Conservation (phyloP, 1,140 invertebrate genomes). For the Sminthurinus signatus region DNA sequence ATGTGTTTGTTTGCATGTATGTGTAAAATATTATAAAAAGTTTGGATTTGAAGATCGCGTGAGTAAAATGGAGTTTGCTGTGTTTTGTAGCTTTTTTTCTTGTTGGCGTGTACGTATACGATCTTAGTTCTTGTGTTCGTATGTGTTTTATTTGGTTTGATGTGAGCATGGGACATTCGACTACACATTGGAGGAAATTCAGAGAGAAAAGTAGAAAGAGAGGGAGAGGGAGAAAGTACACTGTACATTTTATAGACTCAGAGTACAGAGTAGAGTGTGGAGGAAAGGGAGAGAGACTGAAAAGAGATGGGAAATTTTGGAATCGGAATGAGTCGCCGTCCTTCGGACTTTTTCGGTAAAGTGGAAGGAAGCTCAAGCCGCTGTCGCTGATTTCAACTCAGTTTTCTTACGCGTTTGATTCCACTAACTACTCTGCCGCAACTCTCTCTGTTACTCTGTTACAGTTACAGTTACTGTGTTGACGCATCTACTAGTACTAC, state of each 20-base stretch:
- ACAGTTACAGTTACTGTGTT: neutral
- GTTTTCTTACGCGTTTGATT: slow-evolving; percentile 35
- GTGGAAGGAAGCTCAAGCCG: slow-evolving; percentile 17
- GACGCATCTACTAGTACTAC: neutral
- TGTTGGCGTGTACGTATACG: too few species aligned
- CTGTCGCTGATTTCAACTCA: slow-evolving; percentile 33
- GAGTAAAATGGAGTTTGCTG: neutral
- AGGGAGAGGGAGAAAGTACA: too few species aligned
- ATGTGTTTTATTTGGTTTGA: neutral
- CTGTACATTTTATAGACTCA: too few species aligned
- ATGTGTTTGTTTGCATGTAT: too few species aligned
- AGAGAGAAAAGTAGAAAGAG: too few species aligned
- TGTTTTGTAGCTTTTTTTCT: neutral
- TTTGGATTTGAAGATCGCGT: too few species aligned
- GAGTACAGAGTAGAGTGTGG: too few species aligned
- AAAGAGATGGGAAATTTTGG: slow-evolving; percentile 10
- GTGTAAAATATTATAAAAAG: too few species aligned
- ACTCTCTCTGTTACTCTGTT: neutral
- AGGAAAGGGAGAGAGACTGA: neutral
- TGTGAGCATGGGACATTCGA: neutral
- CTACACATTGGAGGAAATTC: too few species aligned
- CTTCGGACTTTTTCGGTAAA: neutral
- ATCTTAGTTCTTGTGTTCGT: too few species aligned
- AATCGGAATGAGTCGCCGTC: slow-evolving; percentile 9
- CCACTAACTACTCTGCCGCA: slow-evolving; percentile 23